Evolutionary conservation across 2,797 vertebrate species (phyloP).

Genomic region (Borostomias antarcticus): DNA sequence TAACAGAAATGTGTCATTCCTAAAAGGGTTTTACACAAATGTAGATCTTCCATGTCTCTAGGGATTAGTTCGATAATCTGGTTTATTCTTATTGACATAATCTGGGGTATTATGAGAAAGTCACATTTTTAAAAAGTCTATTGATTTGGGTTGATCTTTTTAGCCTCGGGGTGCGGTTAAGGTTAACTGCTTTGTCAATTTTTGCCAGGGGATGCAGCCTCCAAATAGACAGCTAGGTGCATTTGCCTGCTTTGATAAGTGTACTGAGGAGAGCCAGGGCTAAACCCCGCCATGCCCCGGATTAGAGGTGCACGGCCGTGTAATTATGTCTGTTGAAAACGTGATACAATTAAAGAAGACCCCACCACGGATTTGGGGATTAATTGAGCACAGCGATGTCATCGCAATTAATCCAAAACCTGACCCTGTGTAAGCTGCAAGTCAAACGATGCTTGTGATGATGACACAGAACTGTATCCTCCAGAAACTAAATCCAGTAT

Average conservation of each 20-base stretch:
- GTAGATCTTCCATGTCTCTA: slow-evolving; percentile 2
- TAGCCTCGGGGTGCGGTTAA: slow-evolving; percentile 50
- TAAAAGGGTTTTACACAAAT: neutral
- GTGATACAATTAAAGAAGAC: slow-evolving; percentile 17
- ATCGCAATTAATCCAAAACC: slow-evolving; percentile 25
- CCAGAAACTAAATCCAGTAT: slow-evolving; percentile 15
- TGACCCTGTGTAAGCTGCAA: slow-evolving; percentile 13
- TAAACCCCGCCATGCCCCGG: neutral
- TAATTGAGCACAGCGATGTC: slow-evolving; percentile 8
- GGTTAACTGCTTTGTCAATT: slow-evolving; percentile 46
- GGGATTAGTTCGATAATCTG: slow-evolving; percentile 20
- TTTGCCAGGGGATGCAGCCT: slow-evolving; percentile 31
- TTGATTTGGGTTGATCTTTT: slow-evolving; percentile 46
- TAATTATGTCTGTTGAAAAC: slow-evolving; percentile 21
- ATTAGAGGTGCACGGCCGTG: slow-evolving; percentile 19
- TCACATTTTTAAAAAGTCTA: slow-evolving; percentile 38
- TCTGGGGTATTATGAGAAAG: slow-evolving; percentile 36
- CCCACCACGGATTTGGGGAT: slow-evolving; percentile 17
- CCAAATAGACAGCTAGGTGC: slow-evolving; percentile 10
- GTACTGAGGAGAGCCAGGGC: slow-evolving; percentile 3
- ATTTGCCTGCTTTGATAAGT: slow-evolving; percentile 17
- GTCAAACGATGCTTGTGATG: slow-evolving; percentile 2
- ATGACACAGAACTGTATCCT: slow-evolving; percentile 1
- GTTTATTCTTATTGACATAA: slow-evolving; percentile 35
- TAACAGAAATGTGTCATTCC: neutral